phyloP scores from a whole-genome alignment of 2,888 invertebrate genomes.

The Hanleya hanleyi region DNA sequence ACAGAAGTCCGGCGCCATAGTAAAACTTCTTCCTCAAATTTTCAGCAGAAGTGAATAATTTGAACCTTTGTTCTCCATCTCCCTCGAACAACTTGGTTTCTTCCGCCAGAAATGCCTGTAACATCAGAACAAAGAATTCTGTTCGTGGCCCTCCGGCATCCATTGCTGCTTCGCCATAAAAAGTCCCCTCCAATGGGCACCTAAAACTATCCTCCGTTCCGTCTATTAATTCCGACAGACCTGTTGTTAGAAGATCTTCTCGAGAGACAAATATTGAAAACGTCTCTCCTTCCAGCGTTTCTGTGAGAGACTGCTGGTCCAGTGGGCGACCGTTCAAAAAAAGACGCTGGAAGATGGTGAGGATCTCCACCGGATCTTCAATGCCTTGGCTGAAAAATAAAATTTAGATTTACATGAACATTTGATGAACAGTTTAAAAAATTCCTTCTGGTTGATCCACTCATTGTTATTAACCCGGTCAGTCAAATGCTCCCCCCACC shows the following conservation, averaged over 20 bases:
- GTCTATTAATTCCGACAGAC: not conserved
- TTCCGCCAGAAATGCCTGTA: not conserved
- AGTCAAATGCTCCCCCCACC: too few species aligned
- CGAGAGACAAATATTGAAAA: not conserved
- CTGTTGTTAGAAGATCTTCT: not conserved
- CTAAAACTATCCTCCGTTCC: not conserved
- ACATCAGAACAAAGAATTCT: not conserved
- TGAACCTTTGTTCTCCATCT: not conserved
- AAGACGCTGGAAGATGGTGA: not conserved
- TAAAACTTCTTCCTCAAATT: not conserved
- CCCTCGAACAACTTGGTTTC: not conserved
- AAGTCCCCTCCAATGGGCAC: not conserved
- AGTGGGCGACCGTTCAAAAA: not conserved
- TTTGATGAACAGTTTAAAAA: too few species aligned
- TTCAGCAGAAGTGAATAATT: not conserved
- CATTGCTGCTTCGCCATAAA: not conserved
- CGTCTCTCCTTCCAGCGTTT: not conserved
- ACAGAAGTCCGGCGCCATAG: not conserved
- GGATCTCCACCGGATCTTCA: not conserved
- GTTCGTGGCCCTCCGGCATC: conserved; percentile 2
- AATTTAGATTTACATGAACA: too few species aligned
- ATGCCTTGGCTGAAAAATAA: not conserved
- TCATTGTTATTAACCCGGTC: too few species aligned
- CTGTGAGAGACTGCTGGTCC: not conserved
- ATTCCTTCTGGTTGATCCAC: too few species aligned